Base-by-base conservation (phyloP, 1,140 invertebrate species). In the Ceratoteleas bidentatus region DNA sequence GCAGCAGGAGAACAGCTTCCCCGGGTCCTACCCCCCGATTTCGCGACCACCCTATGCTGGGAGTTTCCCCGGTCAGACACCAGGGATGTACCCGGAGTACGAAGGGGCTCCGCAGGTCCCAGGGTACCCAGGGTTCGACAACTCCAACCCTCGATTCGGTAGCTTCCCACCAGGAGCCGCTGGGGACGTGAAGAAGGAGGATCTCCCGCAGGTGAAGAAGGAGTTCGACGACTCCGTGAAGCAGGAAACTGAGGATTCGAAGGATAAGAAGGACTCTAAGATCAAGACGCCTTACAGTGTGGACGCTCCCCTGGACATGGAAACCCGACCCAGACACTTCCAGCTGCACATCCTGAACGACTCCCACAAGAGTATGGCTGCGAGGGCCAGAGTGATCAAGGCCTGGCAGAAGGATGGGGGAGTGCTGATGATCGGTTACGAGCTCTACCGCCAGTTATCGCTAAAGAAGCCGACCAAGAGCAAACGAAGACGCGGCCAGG, bases 371-470 rank as follows among this genome's bases (percentile, higher is more conserved):
- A 98, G 96, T 0, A 93, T 98, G 76, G 93, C 94, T 32, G 95
- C 97, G 34, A 92, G 98, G 66, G 95, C 96, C 0, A 95, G 95
- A 89, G 94, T 97, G 45, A 86, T 95, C 36, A 89, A 96, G 87
- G 95, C 97, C 36, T 99, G 99, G 98, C 93, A 94, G 16, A 93
- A 94, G 50, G 92, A 93, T 8, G 98, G 98, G 4, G 99, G 99
- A 13, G 98, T 99, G 0, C 91, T 99, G 8, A 92, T 99, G 73
- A 98, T 99, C 87, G 99, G 99, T 5, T 99, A 99, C 90, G 99
- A 99, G 92, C 93, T 99, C 87, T 99, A 98, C 88, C 93, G 96
- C 7, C 93, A 98, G 66, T 91, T 99, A 34, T 97, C 96, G 73
- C 92, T 97, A 81, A 96, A 96, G 85, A 95, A 96, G 13, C 86